These are phyloP conservation scores for Drosophila vallismaia DNA, from an alignment of 2,888 invertebrate genomes.

Conservation along the genomic window DNA sequence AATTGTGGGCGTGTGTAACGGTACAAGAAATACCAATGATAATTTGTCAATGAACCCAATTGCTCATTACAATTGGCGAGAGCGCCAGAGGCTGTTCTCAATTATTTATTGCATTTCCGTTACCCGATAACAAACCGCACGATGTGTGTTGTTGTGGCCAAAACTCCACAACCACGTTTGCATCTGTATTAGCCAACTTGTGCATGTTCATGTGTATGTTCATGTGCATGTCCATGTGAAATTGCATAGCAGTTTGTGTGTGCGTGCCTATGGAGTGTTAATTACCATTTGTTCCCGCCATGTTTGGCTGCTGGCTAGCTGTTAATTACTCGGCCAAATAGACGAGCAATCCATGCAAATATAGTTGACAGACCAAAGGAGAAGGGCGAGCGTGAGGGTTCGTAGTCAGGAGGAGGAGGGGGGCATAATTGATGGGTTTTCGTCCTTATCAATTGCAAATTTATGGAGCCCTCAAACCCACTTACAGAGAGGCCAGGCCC, in stretches of 20 bases:
- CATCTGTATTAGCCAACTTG: neutral
- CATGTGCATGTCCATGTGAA: neutral
- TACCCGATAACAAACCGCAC: conserved; percentile 53
- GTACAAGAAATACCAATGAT: conserved; percentile 47
- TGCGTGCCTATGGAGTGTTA: conserved; percentile 58
- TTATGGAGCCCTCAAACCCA: conserved; percentile 35
- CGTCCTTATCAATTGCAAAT: conserved; percentile 35
- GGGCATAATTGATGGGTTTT: conserved; percentile 36
- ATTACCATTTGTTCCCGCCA: conserved; percentile 63
- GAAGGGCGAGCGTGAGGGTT: neutral
- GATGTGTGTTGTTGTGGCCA: conserved; percentile 9
- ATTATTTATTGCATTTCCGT: conserved; percentile 75
- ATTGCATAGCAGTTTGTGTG: neutral
- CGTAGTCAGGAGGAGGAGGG: conserved; percentile 8
- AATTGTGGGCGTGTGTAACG: conserved; percentile 29
- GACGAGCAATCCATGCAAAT: conserved; percentile 47
- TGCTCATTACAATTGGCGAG: conserved; percentile 46
- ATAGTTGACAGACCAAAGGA: conserved; percentile 31
- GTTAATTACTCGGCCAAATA: conserved; percentile 68
- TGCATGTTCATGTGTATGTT: conserved; percentile 1
- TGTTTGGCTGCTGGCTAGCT: conserved; percentile 63
- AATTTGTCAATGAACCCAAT: conserved; percentile 64
- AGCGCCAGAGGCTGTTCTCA: conserved; percentile 37
- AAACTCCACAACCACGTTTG: conserved; percentile 17
- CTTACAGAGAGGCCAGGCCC: conserved; percentile 16